Percentiles rank a stretch among this genome's conserved stretches.
phyloP scores from a whole-genome alignment of 2,113 vertebrate genomes.

The Egretta garzetta region DNA sequence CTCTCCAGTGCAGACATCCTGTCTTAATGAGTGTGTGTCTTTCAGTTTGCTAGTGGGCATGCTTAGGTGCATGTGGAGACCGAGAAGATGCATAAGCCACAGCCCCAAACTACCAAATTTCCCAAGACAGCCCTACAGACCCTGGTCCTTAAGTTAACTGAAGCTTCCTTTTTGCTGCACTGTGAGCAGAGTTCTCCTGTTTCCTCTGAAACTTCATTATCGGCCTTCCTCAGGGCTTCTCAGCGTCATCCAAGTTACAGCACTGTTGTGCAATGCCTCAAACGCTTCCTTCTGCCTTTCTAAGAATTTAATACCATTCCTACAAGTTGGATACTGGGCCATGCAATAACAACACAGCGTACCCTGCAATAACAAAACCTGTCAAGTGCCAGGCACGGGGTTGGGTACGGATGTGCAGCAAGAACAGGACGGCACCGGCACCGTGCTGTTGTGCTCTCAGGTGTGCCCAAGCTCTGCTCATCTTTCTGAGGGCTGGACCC shows the following conservation, averaged over 20 bases:
- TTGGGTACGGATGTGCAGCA: neutral
- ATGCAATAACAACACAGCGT: neutral
- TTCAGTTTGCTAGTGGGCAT: neutral
- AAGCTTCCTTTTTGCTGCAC: neutral
- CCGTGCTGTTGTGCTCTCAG: neutral
- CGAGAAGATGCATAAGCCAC: neutral
- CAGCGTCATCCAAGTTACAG: neutral
- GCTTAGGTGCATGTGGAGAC: neutral
- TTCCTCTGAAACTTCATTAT: neutral
- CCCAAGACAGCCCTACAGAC: neutral
- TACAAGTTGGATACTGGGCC: neutral
- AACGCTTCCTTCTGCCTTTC: neutral
- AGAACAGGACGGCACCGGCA: neutral
- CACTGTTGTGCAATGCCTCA: neutral
- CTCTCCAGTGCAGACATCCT: neutral
- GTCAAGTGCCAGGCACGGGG: neutral
- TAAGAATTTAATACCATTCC: neutral
- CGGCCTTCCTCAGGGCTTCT: neutral
- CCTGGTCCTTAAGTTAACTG: neutral
- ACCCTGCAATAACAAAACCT: neutral
- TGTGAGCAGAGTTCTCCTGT: neutral
- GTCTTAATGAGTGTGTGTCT: neutral
- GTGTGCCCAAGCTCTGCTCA: neutral
- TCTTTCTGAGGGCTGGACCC: neutral
- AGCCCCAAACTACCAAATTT: neutral